phyloP scores from a whole-genome alignment of 2,888 invertebrate genomes.

The Drosophila hamatofila region DNA sequence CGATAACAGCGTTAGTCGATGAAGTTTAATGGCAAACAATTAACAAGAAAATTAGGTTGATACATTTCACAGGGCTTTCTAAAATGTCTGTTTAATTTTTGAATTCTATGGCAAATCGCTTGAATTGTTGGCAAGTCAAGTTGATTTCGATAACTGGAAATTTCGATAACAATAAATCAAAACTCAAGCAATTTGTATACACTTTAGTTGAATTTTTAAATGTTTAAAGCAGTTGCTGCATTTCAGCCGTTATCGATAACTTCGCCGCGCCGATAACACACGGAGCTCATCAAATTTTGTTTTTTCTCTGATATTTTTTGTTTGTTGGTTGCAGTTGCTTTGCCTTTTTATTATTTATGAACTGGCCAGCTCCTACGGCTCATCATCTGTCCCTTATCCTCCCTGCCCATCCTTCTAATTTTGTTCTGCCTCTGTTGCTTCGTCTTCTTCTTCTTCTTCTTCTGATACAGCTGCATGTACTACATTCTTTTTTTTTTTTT shows the following conservation, averaged over 20 bases:
- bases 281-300: slow-evolving; percentile 30
- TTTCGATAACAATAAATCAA: no score
- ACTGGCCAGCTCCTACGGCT: slow-evolving; percentile 6
- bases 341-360: slow-evolving; percentile 49
- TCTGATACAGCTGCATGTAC: slow-evolving; percentile 22
- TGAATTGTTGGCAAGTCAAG: no score
- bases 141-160: neutral
- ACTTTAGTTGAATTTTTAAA: no score
- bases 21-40: no score
- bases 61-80: no score
- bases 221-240: neutral
- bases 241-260: slow-evolving; percentile 3
- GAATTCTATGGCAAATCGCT: no score
- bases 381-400: neutral
- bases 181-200: fast-evolving
- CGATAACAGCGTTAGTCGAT: no score
- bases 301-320: no score
- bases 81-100: no score
- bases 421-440: slow-evolving; percentile 32
- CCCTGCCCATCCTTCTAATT: neutral
- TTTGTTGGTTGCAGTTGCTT: slow-evolving; percentile 25
- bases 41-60: no score
- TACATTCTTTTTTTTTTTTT: slow-evolving; percentile 1
- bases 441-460: slow-evolving; percentile 5
- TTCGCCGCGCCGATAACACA: slow-evolving; percentile 3